Evolutionary conservation across 35 echinoderm and acorn worm genomes (phyloP).

Genomic region (Heliocidaris erythrogramma): DNA sequence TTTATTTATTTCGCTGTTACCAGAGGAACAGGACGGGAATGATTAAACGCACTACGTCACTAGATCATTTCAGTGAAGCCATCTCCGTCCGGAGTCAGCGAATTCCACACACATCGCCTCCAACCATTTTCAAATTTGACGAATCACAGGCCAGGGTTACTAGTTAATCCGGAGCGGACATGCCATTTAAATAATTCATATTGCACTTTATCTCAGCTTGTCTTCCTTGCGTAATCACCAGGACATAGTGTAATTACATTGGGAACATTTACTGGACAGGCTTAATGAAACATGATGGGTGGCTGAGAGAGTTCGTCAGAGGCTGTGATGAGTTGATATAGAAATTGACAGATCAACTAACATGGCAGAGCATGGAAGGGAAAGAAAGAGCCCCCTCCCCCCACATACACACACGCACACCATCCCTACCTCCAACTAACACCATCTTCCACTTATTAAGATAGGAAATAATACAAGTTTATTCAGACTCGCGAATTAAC

Average conservation of each 20-base stretch:
- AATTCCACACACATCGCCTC: background rate
- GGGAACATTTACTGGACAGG: background rate
- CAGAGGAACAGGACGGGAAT: background rate
- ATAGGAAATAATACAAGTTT: too few relatives aligned
- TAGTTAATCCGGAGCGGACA: background rate
- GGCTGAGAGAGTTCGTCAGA: background rate
- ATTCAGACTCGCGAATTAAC: too few relatives aligned
- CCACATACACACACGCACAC: background rate
- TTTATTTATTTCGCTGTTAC: too few relatives aligned
- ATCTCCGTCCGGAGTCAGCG: background rate
- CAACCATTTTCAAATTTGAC: conserved; percentile 5
- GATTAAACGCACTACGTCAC: background rate
- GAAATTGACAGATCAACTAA: background rate
- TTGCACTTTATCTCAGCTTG: background rate
- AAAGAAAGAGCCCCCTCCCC: background rate
- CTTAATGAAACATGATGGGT: background rate
- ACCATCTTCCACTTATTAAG: too few relatives aligned
- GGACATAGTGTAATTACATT: background rate
- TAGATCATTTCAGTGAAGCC: background rate
- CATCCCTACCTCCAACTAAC: too few relatives aligned
- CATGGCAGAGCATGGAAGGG: background rate
- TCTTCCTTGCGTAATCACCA: background rate
- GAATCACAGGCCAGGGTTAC: background rate
- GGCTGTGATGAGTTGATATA: background rate
- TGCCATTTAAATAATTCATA: background rate